Evolutionary conservation across 1,140 invertebrate species (phyloP).

Genomic region (Asobara japonica): DNA sequence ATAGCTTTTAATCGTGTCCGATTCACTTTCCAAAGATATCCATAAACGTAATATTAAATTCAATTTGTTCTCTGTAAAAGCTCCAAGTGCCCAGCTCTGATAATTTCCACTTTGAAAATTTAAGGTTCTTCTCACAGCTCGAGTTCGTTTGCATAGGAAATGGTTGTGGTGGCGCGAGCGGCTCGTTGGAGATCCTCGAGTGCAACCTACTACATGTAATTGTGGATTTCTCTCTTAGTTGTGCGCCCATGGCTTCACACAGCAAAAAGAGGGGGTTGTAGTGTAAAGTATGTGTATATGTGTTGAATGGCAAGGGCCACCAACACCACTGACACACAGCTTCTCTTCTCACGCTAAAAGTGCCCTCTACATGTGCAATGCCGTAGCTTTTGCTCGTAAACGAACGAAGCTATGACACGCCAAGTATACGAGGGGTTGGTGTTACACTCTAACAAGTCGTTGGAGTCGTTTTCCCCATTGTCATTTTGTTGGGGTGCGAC

Average conservation of each 20-base stretch:
- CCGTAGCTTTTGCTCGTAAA: not conserved
- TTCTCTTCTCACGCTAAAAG: not conserved
- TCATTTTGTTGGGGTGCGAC: not conserved
- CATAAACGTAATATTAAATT: too few species aligned
- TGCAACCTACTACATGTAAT: not conserved
- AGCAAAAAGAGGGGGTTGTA: not conserved
- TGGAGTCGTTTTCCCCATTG: not conserved
- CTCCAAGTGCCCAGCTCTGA: not conserved
- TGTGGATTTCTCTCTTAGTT: not conserved
- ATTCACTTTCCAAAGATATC: too few species aligned
- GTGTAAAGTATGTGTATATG: not conserved
- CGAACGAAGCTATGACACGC: not conserved
- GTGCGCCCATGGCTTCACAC: not conserved
- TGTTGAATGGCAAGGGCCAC: not conserved
- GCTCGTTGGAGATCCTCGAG: not conserved
- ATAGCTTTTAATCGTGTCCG: too few species aligned
- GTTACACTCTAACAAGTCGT: constrained; percentile 7
- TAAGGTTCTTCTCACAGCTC: not conserved
- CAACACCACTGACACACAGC: not conserved
- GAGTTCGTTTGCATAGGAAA: constrained; percentile 12
- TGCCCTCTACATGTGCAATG: not conserved
- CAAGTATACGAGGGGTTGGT: constrained; percentile 2
- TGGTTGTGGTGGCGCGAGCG: not conserved
- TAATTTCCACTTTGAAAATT: not conserved
- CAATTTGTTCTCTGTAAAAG: too few species aligned